Base-by-base conservation (phyloP, 2,888 invertebrate species). In the Xylocampa areola region DNA sequence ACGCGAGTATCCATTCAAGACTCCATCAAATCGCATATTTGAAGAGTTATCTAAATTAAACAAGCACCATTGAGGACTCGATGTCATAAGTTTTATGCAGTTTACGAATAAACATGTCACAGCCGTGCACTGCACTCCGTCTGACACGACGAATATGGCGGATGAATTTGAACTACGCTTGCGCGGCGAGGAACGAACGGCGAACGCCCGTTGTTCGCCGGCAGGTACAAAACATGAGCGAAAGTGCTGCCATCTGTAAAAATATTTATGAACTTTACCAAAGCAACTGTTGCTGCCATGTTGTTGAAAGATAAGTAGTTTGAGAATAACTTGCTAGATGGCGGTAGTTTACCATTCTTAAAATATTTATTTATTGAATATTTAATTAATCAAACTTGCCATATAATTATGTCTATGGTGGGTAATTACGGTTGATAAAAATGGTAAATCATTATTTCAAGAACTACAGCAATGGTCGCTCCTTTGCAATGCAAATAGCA, bases 121-220 rank as follows among this genome's bases (percentile, higher is more conserved):
- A 88, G 88, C 87, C 88, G 91, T 86, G 85, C 92, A 90, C 90
- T 90, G 91, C 91, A 92, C 88, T 90, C 88, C 91, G 92, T 86
- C 90, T 88, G 92, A 92, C 92, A 91, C 92, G 92, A 92, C 92
- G 91, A 94, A 94, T 92, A 94, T 94, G 93, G 93, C 94, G 92
- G 93, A 91, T 89, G 92, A 88, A 88, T 92, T 92, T 86, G 86
- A 91, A 94, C 93, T 93, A 93, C 92, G 93, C 92, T 88, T 92
- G 92, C 92, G 74, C 71, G 74, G 73, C 75, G 70, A 41, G 67
- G 69, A 58, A 53, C 72, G 43, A 66, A 57, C 68, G 78, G 55
- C 72, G 43, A 66, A 57, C 68, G 78, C 67, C 82, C 81, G 84
- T 81, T 80, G 77, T 67, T 72, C 44, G 61, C 77, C 75, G 74